Base-by-base conservation (phyloP, 2,113 vertebrate species). In the Laticauda laticaudata region DNA sequence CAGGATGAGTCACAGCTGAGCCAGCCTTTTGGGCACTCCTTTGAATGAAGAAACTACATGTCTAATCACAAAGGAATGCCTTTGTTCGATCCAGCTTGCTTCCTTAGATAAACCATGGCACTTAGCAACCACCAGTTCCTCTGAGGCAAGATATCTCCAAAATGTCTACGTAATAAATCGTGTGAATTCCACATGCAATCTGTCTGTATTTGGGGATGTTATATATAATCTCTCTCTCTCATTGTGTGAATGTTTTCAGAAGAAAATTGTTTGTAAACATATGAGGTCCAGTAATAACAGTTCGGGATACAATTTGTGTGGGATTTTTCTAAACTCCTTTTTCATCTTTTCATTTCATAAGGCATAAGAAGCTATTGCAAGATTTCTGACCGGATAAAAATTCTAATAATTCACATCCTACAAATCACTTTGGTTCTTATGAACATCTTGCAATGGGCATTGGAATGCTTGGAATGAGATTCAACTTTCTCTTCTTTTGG, bases 1-100 rank as follows among this genome's bases (percentile, higher is more conserved):
- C 92, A 90, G 89, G 92, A 90, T 93, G 92, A 93, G 24, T 93
- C 92, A 90, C 23, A 90, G 81, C 75, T 87, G 45, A 90, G 88
- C 56, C 55, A 90, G 89, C 92, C 81, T 87, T 85, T 90, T 92
- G 87, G 87, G 64, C 61, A 54, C 87, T 89, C 51, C 87, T 92
- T 90, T 89, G 92, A 89, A 69, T 90, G 81, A 87, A 39, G 23
- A n/a, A 90, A 24, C 55, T 18, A 75, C 88, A 61, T 81, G 59
- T 56, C 92, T 90, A 90, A 89, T 54, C 81, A 90, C 81, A 93
- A 51, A 93, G 89, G 81, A 93, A 93, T 90, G 89, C 45, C 81
- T 93, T 93, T 93, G 92, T 93, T 85, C 86, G n/a, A 45, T 48
- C 48, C 24, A n/a, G 54, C 55, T 34, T 86, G 11, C 56, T 90